phyloP scores from a whole-genome alignment of 2,797 vertebrate genomes.

The Sebastes kiyomatsui region DNA sequence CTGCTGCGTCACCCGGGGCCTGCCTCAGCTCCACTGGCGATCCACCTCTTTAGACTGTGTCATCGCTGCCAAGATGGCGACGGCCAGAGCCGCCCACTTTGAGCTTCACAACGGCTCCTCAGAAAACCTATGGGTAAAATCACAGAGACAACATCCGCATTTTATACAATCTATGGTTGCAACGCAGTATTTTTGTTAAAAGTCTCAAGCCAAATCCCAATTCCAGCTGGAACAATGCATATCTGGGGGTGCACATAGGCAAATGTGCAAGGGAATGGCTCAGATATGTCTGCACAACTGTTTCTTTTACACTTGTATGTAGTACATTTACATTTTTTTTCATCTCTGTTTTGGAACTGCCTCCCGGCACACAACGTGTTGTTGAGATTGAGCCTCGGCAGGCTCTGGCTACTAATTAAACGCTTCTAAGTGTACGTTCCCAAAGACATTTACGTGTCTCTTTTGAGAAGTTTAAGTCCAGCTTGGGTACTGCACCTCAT shows the following conservation, averaged over 20 bases:
- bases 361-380: background rate
- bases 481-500: background rate
- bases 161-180: no score
- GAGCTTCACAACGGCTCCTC: no score
- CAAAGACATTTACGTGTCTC: background rate
- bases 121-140: no score
- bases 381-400: no score
- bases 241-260: no score
- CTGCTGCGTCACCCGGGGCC: background rate
- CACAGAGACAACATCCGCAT: no score
- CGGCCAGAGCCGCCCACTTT: no score
- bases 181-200: background rate
- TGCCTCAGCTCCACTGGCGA: background rate
- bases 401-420: background rate
- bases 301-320: background rate
- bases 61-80: no score
- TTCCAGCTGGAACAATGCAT: background rate
- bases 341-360: background rate
- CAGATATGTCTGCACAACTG: background rate
- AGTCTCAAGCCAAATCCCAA: background rate
- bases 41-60: background rate
- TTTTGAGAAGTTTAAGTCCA: background rate
- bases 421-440: accelerated
- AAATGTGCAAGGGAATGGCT: background rate
- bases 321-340: background rate